Base-by-base conservation (phyloP, 2,888 invertebrate species). In the Entomobrya multifasciata region DNA sequence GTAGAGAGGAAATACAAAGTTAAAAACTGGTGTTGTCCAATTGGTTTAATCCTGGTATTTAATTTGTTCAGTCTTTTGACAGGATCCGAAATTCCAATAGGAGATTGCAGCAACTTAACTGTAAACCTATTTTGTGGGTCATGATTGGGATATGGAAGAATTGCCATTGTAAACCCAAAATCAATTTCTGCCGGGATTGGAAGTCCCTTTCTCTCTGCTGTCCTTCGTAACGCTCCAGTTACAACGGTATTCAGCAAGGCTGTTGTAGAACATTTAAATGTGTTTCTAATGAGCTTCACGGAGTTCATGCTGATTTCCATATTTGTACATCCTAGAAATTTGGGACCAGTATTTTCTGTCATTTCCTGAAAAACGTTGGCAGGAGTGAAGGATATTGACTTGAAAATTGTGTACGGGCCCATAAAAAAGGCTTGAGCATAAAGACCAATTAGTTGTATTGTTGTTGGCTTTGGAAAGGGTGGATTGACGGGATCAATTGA, bases 91-190 rank as follows among this genome's bases (percentile, higher is more conserved):
- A 44, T 27, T 8, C 5, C 25, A 10, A 86, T 57, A 0, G 85
- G 60, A 17, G 36, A 20, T 15, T 41, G 10, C 27, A 85, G n/a
- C n/a, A 76, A 10, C 2, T 36, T 25, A 10, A 78, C 47, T 22
- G 57, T 27, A 60, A 86, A 86, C 8, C 79, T n/a, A 47, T 86
- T 86, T 55, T 72, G 79, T 3, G 72, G 80, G 5, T 62, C 20
- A 2, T 57, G 55, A 74, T 86, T 60, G 0, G 74, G 80, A 74
- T 86, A 86, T 10, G 86, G 80, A 10, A 80, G 44, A 15, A 80
- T 47, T 8, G 86, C 80, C 13, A 80, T 30, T 3, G 86, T 55
- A 41, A 49, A 60, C 3, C 36, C 70, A 41, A 60, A 30, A 4
- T 27, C 17, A 30, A 74, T n/a, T 36, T 27, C n/a, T 27, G n/a